Conservation (phyloP, 2,888 invertebrate genomes). For the Acanthosepion lycidas region DNA sequence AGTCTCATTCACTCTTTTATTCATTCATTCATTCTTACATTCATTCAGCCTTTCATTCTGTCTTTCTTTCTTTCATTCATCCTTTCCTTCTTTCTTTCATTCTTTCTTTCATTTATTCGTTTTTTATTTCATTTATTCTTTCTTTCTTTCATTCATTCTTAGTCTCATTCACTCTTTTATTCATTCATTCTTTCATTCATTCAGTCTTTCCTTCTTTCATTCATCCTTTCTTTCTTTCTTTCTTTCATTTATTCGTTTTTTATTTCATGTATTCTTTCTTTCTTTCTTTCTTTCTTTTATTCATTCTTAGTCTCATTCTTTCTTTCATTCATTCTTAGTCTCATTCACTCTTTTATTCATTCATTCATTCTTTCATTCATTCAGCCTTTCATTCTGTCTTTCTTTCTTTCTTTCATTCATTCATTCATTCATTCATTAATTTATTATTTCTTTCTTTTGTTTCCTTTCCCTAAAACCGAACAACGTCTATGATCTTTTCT, state of each 20-base stretch:
- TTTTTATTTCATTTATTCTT: no score
- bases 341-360: slow-evolving; percentile 48
- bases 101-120: no score
- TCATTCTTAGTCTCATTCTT: not conserved
- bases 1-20: no score
- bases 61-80: not conserved
- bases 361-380: slow-evolving; percentile 39
- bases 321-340: slow-evolving; percentile 36
- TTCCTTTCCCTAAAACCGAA: not conserved
- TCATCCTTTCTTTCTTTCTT: no score
- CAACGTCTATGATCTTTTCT: not conserved
- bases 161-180: rapidly evolving
- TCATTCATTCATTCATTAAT: no score
- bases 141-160: no score
- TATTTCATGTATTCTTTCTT: not conserved
- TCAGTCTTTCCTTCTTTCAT: no score
- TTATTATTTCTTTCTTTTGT: slow-evolving; percentile 35
- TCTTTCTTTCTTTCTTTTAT: no score
- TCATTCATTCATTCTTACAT: no score
- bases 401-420: no score
- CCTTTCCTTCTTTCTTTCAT: not conserved
- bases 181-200: no score
- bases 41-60: not conserved
- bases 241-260: no score
- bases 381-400: not conserved